phyloP scores from a whole-genome alignment of 2,113 vertebrate species.

The Seriola dumerili region DNA sequence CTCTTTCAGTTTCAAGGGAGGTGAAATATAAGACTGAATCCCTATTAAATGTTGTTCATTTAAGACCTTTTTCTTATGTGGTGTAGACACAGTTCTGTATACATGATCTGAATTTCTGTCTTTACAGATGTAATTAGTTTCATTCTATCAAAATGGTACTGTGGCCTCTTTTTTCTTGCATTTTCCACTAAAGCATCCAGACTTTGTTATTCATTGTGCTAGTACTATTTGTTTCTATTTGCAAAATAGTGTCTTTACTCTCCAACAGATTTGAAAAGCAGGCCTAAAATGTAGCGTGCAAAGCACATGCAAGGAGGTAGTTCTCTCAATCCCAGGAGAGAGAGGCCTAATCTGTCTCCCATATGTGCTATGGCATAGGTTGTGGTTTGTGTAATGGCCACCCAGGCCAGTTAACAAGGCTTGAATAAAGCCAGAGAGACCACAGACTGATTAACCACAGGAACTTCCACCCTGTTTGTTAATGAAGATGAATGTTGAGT shows the following conservation, averaged over 20 bases:
- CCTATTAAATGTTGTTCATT: conserved; percentile 1
- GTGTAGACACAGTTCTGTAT: background rate
- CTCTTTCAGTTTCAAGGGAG: background rate
- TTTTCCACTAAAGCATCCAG: background rate
- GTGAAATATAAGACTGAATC: background rate
- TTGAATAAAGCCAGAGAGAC: conserved; percentile 71
- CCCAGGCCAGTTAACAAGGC: conserved; percentile 78
- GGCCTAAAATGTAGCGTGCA: conserved; percentile 72
- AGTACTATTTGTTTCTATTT: no score
- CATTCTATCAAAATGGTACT: background rate
- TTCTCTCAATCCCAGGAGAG: conserved; percentile 68
- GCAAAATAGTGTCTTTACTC: conserved; percentile 26
- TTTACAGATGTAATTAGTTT: conserved; percentile 10
- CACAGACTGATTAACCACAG: conserved; percentile 71
- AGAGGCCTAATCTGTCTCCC: conserved; percentile 70
- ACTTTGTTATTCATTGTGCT: background rate
- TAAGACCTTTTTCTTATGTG: background rate
- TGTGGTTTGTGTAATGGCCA: conserved; percentile 75
- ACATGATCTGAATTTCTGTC: background rate
- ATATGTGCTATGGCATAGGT: conserved; percentile 75
- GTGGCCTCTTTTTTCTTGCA: background rate
- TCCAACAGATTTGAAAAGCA: conserved; percentile 55
- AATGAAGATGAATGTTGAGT: conserved; percentile 74
- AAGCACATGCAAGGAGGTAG: conserved; percentile 63
- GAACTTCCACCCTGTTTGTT: conserved; percentile 52